Evolutionary conservation across 2,113 vertebrate species (phyloP).

Genomic region (Tor tambroides): DNA sequence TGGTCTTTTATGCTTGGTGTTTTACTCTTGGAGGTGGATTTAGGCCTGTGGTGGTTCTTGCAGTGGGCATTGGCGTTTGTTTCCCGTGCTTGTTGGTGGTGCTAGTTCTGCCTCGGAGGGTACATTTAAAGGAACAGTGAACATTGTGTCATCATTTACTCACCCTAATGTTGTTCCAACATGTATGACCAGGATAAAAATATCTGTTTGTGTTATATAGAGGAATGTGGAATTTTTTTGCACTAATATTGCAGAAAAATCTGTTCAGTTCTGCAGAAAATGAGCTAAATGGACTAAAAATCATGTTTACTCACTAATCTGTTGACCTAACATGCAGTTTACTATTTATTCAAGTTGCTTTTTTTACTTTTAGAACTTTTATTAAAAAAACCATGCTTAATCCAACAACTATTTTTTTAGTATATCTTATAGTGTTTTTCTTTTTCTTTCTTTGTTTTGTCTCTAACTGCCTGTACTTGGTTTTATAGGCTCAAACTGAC

Average conservation of each 20-base stretch:
- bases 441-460: too few species aligned
- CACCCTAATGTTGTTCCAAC: not conserved
- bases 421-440: too few species aligned
- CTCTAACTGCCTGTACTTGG: too few species aligned
- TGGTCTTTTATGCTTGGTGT: not conserved
- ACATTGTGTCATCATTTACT: not conserved
- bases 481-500: too few species aligned
- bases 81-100: not conserved
- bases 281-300: not conserved
- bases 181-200: not conserved
- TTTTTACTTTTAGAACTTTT: not conserved
- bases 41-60: not conserved
- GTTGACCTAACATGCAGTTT: not conserved
- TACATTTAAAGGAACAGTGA: not conserved
- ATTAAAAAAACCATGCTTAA: not conserved
- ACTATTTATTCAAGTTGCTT: not conserved
- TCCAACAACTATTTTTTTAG: not conserved
- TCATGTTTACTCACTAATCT: not conserved
- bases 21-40: constrained; percentile 8
- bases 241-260: not conserved
- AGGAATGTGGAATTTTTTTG: not conserved
- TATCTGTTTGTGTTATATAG: not conserved
- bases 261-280: not conserved
- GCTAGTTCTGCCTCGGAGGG: not conserved
- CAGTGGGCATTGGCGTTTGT: not conserved